Evolutionary conservation across 2,888 invertebrate species (phyloP).

Genomic region (Ommatoiulus sabulosus): DNA sequence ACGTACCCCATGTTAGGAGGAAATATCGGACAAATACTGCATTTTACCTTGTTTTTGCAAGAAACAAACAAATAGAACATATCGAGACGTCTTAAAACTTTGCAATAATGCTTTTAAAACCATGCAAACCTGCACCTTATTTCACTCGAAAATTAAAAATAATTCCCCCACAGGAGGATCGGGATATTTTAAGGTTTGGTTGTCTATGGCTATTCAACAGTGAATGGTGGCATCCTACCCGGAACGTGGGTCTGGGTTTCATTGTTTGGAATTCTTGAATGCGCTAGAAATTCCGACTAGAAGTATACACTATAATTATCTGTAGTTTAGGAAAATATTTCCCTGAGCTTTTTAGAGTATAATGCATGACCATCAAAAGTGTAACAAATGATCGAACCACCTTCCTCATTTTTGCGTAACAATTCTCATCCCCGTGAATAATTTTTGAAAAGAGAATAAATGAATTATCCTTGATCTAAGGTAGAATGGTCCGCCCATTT

Average conservation of each 20-base stretch:
- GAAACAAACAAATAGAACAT: constrained; percentile 39
- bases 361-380: background rate
- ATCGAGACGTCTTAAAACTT: background rate
- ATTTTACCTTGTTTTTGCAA: background rate
- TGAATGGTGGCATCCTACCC: background rate
- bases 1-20: background rate
- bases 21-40: background rate
- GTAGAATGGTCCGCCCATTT: background rate
- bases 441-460: background rate
- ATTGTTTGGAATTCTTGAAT: background rate
- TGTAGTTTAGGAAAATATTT: background rate
- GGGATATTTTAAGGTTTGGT: constrained; percentile 12
- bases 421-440: background rate
- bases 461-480: background rate
- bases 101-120: background rate
- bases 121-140: background rate
- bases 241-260: background rate
- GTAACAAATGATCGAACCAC: background rate
- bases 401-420: background rate
- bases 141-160: background rate
- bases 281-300: background rate
- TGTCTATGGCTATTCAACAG: background rate
- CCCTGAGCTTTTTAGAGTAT: background rate
- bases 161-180: constrained; percentile 5
- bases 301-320: background rate